Evolutionary conservation across 2,797 vertebrate genomes (phyloP).

Genomic region (Lithobates pipiens): DNA sequence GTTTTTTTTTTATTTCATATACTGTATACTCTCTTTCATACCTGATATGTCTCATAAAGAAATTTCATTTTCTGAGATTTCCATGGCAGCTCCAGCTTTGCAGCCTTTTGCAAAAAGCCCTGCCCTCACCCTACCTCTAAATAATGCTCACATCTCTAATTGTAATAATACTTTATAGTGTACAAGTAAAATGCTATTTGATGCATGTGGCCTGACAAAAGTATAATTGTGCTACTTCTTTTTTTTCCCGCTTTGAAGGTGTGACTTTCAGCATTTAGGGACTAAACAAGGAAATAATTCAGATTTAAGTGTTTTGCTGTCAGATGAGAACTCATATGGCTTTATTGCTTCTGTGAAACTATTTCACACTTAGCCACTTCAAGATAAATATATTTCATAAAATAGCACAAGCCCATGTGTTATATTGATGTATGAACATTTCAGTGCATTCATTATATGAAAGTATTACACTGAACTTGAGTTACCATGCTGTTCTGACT

Average conservation of each 20-base stretch:
- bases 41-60: neutral
- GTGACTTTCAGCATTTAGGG: neutral
- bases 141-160: neutral
- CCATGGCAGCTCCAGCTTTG: neutral
- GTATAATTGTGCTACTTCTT: neutral
- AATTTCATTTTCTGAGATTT: neutral
- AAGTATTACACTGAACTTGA: neutral
- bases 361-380: neutral
- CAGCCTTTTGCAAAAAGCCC: neutral
- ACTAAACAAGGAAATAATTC: slow-evolving; percentile 11
- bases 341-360: slow-evolving; percentile 8
- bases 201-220: neutral
- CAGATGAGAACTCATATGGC: slow-evolving; percentile 1
- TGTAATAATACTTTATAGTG: neutral
- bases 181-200: neutral
- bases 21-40: neutral
- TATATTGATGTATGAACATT: neutral
- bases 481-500: neutral
- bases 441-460: neutral
- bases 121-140: neutral
- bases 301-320: slow-evolving; percentile 11
- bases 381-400: slow-evolving; percentile 2
- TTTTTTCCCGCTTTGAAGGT: neutral
- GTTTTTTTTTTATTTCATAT: neutral
- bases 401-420: neutral